Conservation (phyloP, 1,140 invertebrate species). For the Micrasema longulum region DNA sequence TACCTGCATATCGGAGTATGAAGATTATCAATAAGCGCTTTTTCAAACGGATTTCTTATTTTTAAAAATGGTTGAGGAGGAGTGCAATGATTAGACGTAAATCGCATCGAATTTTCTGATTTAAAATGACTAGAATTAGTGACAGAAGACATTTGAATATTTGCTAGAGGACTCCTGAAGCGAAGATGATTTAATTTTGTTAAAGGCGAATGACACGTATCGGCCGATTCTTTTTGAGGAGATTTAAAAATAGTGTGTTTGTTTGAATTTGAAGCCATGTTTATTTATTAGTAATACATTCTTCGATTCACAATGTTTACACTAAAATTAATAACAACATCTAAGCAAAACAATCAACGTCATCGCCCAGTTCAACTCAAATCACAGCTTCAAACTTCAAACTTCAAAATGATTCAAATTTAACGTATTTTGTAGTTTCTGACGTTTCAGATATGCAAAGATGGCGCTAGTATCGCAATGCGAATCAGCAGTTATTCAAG, state of each 20-base stretch:
- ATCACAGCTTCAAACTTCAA: slow-evolving; percentile 6
- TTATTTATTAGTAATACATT: neutral
- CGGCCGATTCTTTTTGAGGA: slow-evolving; percentile 13
- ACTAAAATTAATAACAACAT: neutral
- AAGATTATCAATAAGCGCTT: slow-evolving; percentile 62
- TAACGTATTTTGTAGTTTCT: neutral
- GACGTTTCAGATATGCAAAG: slow-evolving; percentile 10
- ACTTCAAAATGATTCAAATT: slow-evolving; percentile 23
- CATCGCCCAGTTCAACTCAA: neutral
- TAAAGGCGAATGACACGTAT: slow-evolving; percentile 17
- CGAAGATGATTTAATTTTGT: slow-evolving; percentile 21
- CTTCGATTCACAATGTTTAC: slow-evolving; percentile 38
- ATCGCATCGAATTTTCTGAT: slow-evolving; percentile 26
- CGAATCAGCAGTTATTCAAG: slow-evolving; percentile 14
- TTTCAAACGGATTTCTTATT: slow-evolving; percentile 66
- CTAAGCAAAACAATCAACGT: slow-evolving; percentile 27
- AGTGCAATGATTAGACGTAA: slow-evolving; percentile 42
- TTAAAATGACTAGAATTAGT: slow-evolving; percentile 33
- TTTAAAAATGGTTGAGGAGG: slow-evolving; percentile 62
- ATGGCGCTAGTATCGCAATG: slow-evolving; percentile 2
- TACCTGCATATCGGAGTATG: slow-evolving; percentile 67
- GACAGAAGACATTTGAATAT: slow-evolving; percentile 42
- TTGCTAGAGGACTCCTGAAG: slow-evolving; percentile 32
- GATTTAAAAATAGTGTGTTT: slow-evolving; percentile 29
- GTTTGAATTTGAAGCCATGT: slow-evolving; percentile 36